phyloP scores from a whole-genome alignment of 1,140 invertebrate species.

The Lethrus apterus region DNA sequence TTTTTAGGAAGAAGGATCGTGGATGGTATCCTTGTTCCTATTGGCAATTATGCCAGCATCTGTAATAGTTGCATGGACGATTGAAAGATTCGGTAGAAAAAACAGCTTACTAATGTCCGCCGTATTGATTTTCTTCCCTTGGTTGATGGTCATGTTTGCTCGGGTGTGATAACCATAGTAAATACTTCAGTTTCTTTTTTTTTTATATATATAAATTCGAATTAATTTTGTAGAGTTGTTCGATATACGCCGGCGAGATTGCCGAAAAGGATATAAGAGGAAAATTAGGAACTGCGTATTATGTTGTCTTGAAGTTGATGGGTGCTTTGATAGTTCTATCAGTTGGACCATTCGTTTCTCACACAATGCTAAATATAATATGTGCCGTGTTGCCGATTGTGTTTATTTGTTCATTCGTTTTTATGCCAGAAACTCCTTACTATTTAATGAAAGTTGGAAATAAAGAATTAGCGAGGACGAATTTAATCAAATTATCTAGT shows the following conservation, averaged over 20 bases:
- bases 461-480: slow-evolving; percentile 3
- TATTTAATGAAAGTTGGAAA: slow-evolving; percentile 43
- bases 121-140: slow-evolving; percentile 46
- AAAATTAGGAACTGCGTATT: slow-evolving; percentile 47
- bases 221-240: slow-evolving; percentile 28
- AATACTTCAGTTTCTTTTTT: slow-evolving; percentile 30
- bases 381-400: slow-evolving; percentile 42
- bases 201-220: too few species aligned
- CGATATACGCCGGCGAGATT: slow-evolving; percentile 57
- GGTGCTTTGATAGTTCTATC: slow-evolving; percentile 53
- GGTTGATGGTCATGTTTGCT: slow-evolving; percentile 42
- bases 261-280: slow-evolving; percentile 54
- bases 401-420: slow-evolving; percentile 48
- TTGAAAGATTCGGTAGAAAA: slow-evolving; percentile 52
- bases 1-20: too few species aligned
- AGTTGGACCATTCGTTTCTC: slow-evolving; percentile 44
- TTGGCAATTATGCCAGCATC: too few species aligned
- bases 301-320: slow-evolving; percentile 51
- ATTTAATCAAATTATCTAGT: slow-evolving; percentile 9
- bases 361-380: slow-evolving; percentile 37
- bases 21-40: too few species aligned
- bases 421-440: slow-evolving; percentile 54
- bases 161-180: slow-evolving; percentile 45
- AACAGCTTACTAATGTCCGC: slow-evolving; percentile 40
- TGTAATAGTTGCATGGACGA: too few species aligned